These are phyloP conservation scores for Enoplosus armatus DNA, from an alignment of 2,797 vertebrate species.

Conservation along the genomic window DNA sequence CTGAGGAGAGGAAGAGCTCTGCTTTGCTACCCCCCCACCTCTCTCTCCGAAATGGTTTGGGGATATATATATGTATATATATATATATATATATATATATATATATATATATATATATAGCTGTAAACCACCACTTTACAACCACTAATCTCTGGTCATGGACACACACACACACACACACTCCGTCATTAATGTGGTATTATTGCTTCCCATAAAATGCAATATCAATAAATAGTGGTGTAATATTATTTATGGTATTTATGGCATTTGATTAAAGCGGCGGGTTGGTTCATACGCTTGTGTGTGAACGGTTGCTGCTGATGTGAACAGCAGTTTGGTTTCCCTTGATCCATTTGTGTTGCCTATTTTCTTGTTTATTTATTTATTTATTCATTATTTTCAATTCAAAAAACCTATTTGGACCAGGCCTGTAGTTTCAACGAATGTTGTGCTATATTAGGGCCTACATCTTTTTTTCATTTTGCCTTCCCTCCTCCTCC, in stretches of 20 bases:
- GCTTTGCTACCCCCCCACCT: constrained; percentile 45
- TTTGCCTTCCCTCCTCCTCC: no score
- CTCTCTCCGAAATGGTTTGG: constrained; percentile 10
- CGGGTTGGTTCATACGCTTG: neutral
- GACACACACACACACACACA: neutral
- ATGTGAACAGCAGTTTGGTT: neutral
- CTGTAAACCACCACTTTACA: constrained; percentile 38
- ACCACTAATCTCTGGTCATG: neutral
- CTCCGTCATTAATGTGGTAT: neutral
- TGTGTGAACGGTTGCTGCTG: neutral
- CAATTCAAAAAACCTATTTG: no score
- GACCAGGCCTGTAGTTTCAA: no score
- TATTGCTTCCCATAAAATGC: neutral
- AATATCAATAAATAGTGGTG: neutral
- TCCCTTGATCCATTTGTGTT: no score
- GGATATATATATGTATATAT: constrained; percentile 38
- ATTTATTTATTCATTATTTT: neutral
- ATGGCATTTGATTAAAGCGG: neutral
- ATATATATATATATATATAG: constrained; percentile 42
- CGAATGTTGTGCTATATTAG: no score
- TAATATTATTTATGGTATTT: neutral
- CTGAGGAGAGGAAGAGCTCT: constrained; percentile 50
- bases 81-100: no score
- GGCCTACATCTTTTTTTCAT: neutral
- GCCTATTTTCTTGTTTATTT: no score